Percentiles rank a stretch among this genome's conserved stretches.
Conservation (phyloP, 2,113 vertebrate species). For the Sterrhoptilus dennistouni region DNA sequence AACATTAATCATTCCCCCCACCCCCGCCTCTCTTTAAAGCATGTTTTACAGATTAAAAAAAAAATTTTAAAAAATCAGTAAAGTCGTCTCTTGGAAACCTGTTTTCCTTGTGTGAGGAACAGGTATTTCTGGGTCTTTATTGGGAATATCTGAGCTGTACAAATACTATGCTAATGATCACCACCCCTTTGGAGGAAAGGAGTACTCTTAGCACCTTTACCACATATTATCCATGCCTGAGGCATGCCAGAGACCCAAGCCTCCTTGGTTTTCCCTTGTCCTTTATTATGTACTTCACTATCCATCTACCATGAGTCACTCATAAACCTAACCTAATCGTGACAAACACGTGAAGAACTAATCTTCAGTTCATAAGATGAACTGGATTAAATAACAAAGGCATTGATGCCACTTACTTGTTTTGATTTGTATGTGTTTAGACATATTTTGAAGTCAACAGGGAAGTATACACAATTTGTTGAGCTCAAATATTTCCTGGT, state of each 20-base stretch:
- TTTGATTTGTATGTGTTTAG: slow-evolving; percentile 41
- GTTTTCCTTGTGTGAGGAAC: slow-evolving; percentile 12
- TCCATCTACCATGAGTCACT: background rate
- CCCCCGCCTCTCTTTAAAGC: background rate
- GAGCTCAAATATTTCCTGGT: slow-evolving; percentile 3
- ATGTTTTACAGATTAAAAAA: background rate
- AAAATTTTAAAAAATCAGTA: background rate
- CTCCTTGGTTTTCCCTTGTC: background rate
- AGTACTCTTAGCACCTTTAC: background rate
- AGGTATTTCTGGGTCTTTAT: slow-evolving; percentile 21
- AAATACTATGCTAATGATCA: background rate
- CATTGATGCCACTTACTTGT: background rate
- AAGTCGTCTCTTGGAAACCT: background rate
- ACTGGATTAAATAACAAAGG: background rate
- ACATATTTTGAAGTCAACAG: background rate
- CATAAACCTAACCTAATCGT: background rate
- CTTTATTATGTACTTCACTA: background rate
- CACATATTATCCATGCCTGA: background rate
- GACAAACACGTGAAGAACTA: background rate
- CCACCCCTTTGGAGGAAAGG: background rate
- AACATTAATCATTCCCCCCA: background rate
- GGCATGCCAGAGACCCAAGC: background rate
- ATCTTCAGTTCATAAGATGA: background rate
- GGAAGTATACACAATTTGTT: background rate
- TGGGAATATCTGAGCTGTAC: background rate